A percentile compares a stretch with the other conserved stretches of the same genome.
These are phyloP conservation scores for Hetaerina americana DNA, from an alignment of 1,140 invertebrate genomes.

Conservation along the genomic window DNA sequence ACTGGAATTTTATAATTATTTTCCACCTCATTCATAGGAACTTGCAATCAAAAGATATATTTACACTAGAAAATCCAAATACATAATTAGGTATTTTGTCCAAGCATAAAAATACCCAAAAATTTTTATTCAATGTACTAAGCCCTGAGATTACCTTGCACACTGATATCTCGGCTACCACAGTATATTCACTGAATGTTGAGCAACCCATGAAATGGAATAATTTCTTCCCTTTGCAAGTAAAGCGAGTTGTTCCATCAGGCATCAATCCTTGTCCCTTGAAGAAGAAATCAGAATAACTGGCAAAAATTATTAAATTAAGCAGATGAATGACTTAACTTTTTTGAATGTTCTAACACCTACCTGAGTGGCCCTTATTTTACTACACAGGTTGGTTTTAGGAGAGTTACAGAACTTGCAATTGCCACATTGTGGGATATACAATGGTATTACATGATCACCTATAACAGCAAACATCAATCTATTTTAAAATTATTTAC, in stretches of 20 bases:
- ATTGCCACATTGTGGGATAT: conserved; percentile 89
- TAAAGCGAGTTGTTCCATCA: conserved; percentile 85
- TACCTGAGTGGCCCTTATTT: conserved; percentile 71
- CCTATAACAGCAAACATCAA: conserved; percentile 36
- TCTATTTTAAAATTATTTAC: too few species aligned
- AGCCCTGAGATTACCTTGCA: conserved; percentile 75
- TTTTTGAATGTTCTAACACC: conserved; percentile 4
- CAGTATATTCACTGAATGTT: conserved; percentile 95
- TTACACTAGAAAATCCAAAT: too few species aligned
- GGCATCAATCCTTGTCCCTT: conserved; percentile 88
- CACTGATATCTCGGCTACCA: conserved; percentile 89
- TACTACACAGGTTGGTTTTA: conserved; percentile 95
- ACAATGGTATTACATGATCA: conserved; percentile 93
- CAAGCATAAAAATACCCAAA: too few species aligned
- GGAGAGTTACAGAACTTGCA: conserved; percentile 93
- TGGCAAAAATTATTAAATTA: conserved; percentile 5
- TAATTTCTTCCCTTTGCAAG: conserved; percentile 77
- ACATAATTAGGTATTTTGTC: too few species aligned
- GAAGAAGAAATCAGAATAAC: conserved; percentile 8
- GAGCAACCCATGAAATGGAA: conserved; percentile 98
- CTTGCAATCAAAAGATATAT: too few species aligned
- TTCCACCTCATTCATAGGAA: too few species aligned
- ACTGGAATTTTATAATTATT: too few species aligned
- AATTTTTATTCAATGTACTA: too few species aligned
- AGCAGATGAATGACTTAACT: background rate